phyloP scores from a whole-genome alignment of 2,888 invertebrate genomes.

The Aproaerema taeniolella region DNA sequence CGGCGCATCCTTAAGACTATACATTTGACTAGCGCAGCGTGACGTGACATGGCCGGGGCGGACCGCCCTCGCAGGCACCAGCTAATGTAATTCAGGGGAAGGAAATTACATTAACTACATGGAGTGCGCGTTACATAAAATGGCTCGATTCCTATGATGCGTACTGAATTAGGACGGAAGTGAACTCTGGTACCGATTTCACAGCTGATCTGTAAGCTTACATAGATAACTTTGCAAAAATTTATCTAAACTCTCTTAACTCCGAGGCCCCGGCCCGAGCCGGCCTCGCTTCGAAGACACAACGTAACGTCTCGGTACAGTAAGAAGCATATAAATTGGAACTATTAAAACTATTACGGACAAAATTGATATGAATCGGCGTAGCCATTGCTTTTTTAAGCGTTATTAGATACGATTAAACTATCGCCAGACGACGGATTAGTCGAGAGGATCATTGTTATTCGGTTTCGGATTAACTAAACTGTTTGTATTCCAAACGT shows the following conservation, averaged over 20 bases:
- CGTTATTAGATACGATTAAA: constrained; percentile 66
- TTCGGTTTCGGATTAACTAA: constrained; percentile 26
- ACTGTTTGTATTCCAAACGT: constrained; percentile 30
- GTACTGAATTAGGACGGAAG: constrained; percentile 77
- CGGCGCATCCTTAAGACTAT: constrained; percentile 1
- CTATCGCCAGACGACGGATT: constrained; percentile 57
- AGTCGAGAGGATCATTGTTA: constrained; percentile 43
- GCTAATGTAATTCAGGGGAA: constrained; percentile 68
- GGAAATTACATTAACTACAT: constrained; percentile 66
- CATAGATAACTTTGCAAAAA: constrained; percentile 70
- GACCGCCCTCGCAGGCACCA: constrained; percentile 25
- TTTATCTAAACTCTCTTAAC: constrained; percentile 59
- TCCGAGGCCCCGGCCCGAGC: constrained; percentile 44
- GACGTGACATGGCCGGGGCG: constrained; percentile 23
- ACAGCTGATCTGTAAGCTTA: constrained; percentile 75
- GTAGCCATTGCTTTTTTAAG: constrained; percentile 70
- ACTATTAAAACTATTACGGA: constrained; percentile 73
- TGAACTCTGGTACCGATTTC: constrained; percentile 76
- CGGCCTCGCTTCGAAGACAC: constrained; percentile 53
- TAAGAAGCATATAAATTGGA: constrained; percentile 73
- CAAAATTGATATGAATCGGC: constrained; percentile 76
- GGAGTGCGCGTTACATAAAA: constrained; percentile 76
- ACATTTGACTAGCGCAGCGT: constrained; percentile 9
- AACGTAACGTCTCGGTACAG: constrained; percentile 54
- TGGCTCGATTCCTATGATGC: constrained; percentile 77